Percentiles rank a stretch among this genome's conserved stretches.
Conservation (phyloP, 2,888 invertebrate species). For the Baccha elongata region DNA sequence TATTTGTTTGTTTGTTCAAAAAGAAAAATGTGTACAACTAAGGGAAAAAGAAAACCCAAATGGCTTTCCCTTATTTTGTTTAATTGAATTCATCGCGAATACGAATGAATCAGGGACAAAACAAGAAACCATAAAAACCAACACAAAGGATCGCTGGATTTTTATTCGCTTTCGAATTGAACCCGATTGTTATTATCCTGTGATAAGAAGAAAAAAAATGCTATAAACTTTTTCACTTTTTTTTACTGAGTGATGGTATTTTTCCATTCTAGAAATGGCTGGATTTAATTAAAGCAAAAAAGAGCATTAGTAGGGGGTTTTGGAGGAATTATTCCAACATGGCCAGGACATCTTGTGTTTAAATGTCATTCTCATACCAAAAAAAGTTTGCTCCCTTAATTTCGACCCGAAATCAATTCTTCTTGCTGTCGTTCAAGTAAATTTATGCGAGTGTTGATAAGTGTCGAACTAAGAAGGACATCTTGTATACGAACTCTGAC, state of each 20-base stretch:
- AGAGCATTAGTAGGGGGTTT: neutral
- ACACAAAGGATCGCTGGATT: constrained; percentile 33
- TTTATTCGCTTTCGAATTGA: constrained; percentile 42
- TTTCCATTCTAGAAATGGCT: constrained; percentile 44
- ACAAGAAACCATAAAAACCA: constrained; percentile 64
- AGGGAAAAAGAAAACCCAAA: constrained; percentile 41
- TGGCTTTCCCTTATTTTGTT: constrained; percentile 67
- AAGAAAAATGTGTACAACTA: constrained; percentile 52
- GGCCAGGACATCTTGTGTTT: constrained; percentile 19
- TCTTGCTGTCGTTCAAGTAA: constrained; percentile 26
- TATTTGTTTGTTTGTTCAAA: constrained; percentile 45
- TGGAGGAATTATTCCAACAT: constrained; percentile 8
- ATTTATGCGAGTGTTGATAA: constrained; percentile 65
- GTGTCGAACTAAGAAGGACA: constrained; percentile 59
- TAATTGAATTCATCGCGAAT: constrained; percentile 72
- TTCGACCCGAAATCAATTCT: constrained; percentile 21
- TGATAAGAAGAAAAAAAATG: constrained; percentile 45
- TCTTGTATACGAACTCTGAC: constrained; percentile 39
- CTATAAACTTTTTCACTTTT: constrained; percentile 69
- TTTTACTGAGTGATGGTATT: constrained; percentile 36
- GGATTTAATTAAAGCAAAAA: constrained; percentile 71
- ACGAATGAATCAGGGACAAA: constrained; percentile 61
- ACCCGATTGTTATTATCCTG: constrained; percentile 62
- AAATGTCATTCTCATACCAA: constrained; percentile 19
- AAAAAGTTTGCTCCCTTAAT: neutral